Base-by-base conservation (phyloP, 2,888 invertebrate species). In the Spodoptera picta region DNA sequence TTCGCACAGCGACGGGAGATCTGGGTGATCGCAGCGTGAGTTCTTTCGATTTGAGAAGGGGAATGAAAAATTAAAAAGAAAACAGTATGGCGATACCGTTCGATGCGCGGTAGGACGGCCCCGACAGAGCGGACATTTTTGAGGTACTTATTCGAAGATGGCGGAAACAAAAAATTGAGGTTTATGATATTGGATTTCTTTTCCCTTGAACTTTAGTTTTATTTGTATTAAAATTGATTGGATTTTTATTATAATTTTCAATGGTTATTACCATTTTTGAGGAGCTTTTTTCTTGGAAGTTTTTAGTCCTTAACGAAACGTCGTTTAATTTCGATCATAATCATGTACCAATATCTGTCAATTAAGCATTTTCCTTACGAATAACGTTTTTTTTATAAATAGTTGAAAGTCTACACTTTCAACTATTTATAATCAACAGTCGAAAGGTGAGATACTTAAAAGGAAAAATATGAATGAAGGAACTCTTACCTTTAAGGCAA, bases 41-140 rank as follows among this genome's bases (percentile, higher is more conserved):
- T 86, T 90, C 89, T 88, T 90, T 86, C 83, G 85, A 87, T 89
- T 92, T 83, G 86, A 88, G 89, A 86, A 90, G 92, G 93, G 93
- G 91, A 90, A 90, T 88, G 87, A 87, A 89, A 89, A 87, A 86
- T 90, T 87, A 82, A 87, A 89, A 90, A 87, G 83, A 84, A 88
- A 80, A 78, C 86, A 85, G 81, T 73, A 87, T 85, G 88, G 86
- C 84, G 83, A 80, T 83, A 79, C 73, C 75, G 80, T 81, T 80
- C 75, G 76, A 81, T 80, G 79, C 81, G 77, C 63, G 71, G 69
- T 73, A 71, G 82, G 81, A 79, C 64, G 80, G 80, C 73, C 76
- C 65, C 74, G 68, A 73, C 72, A 73, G 78, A 69, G 79, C 81
- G 75, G 82, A 82, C 80, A 81, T 81, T 72, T 81, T 79, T 79